Evolutionary conservation across 2,113 vertebrate species (phyloP), one percentile per base, ranked within the genome.

Genomic region (Hippoglossus stenolepis): DNA sequence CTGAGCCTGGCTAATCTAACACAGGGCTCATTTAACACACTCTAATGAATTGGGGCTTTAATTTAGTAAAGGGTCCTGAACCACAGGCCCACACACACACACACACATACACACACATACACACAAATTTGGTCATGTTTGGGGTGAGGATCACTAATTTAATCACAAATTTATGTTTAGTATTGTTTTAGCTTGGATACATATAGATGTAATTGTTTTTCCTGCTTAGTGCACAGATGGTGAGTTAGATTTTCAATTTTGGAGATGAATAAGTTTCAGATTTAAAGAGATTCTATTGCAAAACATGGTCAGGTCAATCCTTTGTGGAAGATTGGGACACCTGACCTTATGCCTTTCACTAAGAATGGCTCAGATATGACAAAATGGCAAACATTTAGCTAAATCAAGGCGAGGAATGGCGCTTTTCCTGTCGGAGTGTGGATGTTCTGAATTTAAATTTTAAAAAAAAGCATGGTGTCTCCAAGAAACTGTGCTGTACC

Each of bases 1-100:
- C 10, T 10, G 51, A 73, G 72, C 38, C 84, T 85, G 69, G 57
- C 75, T 90, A 86, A 91, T 91, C 88, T 83, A 91, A 91, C 87
- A 78, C 86, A 89, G 83, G 70, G 76, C 89, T 88, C 76, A 78
- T 88, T 91, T 85, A 87, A 82, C 85, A 65, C 77, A 73, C 79
- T 57, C 69, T 91, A 90, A 87, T 91, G 86, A 93, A 91, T 85
- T 88, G 87, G 47, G 47, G 70, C 80, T 91, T 88, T 90, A 84
- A 89, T 87, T 85, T 88, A 82, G 72, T 66, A 26, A 45, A 38
- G 35, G 5, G 5, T 31, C 28, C 31, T 31, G 31, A 31, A 31
- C 31, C 31, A 7, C 31, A 31, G 31, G 1, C 31, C 31, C 31
- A 26, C 3, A 15, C 56, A 3, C 47, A 51, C 17, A 51, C 4